A percentile compares a stretch with the other conserved stretches of the same genome.
These are phyloP conservation scores for Paramormyrops kingsleyae DNA, from an alignment of 2,113 vertebrate genomes.

Conservation along the genomic window DNA sequence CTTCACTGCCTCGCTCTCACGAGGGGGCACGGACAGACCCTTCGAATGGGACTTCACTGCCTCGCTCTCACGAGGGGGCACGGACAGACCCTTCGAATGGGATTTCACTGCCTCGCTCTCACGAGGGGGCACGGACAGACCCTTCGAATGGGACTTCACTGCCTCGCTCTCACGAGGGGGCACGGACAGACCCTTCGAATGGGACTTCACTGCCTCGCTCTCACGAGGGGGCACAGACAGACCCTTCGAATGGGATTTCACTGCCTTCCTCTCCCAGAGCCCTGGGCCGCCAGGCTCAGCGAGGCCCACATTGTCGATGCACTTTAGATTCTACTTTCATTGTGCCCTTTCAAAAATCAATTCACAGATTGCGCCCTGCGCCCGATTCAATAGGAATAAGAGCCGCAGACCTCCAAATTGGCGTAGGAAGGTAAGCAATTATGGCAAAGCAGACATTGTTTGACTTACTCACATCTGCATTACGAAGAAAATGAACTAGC, in stretches of 20 bases:
- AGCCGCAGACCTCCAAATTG: neutral
- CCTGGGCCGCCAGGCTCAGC: neutral
- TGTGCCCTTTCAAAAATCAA: conserved; percentile 12
- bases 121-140: neutral
- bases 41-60: too few species aligned
- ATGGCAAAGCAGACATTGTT: neutral
- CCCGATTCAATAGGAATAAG: neutral
- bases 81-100: neutral
- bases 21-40: neutral
- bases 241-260: neutral
- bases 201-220: too few species aligned
- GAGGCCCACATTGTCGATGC: neutral
- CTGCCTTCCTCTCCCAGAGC: neutral
- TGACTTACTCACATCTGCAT: conserved; percentile 1
- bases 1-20: neutral
- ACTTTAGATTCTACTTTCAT: neutral
- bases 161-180: neutral
- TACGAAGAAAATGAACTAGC: neutral
- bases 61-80: neutral
- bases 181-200: neutral
- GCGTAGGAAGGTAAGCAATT: neutral
- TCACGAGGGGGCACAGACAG: neutral
- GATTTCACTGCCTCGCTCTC: neutral
- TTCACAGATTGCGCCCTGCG: neutral
- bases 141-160: too few species aligned